Evolutionary conservation across 2,888 invertebrate genomes (phyloP).

Genomic region (Bombylius major): DNA sequence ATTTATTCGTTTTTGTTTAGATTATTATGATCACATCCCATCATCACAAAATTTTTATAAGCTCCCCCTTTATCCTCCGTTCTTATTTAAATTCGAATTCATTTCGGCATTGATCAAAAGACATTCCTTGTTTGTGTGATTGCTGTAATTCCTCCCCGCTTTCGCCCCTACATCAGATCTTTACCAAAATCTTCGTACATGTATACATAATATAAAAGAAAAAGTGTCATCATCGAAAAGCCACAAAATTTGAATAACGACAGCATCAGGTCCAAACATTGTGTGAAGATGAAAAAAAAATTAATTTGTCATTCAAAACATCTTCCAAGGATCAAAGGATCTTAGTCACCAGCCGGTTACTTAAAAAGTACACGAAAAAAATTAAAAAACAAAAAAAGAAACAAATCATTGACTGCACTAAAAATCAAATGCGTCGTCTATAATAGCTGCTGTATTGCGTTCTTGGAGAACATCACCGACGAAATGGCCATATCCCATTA

Average conservation of each 20-base stretch:
- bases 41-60: too few relatives aligned
- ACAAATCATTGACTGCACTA: too few relatives aligned
- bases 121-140: neutral
- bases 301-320: slow-evolving; percentile 32
- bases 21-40: too few relatives aligned
- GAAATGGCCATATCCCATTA: slow-evolving; percentile 15
- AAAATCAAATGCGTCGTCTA: neutral
- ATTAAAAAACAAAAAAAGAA: too few relatives aligned
- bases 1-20: too few relatives aligned
- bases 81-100: neutral
- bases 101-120: slow-evolving; percentile 7
- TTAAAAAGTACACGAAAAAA: neutral
- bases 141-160: neutral
- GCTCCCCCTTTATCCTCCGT: neutral
- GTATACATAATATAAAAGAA: too few relatives aligned
- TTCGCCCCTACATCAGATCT: neutral
- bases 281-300: slow-evolving; percentile 4
- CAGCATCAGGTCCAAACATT: slow-evolving; percentile 2
- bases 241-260: neutral
- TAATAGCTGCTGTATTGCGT: neutral
- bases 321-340: slow-evolving; percentile 26
- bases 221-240: neutral
- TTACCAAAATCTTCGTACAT: too few relatives aligned
- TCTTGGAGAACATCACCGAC: neutral
- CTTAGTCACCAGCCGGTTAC: slow-evolving; percentile 14